phyloP scores from a whole-genome alignment of 2,797 vertebrate genomes.

The Pangasius larnaudii region DNA sequence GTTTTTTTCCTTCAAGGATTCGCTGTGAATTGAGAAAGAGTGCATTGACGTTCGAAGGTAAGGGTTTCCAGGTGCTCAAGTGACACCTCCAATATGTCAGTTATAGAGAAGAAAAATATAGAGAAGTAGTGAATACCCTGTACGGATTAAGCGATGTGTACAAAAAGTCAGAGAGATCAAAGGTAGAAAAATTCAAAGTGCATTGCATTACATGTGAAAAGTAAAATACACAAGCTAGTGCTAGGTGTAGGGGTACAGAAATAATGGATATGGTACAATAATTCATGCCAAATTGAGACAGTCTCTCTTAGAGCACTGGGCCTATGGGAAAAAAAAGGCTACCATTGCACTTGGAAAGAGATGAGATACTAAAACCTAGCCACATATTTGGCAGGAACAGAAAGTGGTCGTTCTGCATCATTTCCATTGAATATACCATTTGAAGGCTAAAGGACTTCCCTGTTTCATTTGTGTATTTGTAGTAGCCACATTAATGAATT shows the following conservation, averaged over 20 bases:
- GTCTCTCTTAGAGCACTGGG: not conserved
- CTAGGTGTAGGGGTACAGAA: not conserved
- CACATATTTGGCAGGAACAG: constrained; percentile 31
- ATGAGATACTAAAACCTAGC: constrained; percentile 30
- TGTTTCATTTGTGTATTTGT: constrained; percentile 36
- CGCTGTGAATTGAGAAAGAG: constrained; percentile 22
- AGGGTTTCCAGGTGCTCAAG: constrained; percentile 14
- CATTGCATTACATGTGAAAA: constrained; percentile 4
- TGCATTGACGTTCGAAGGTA: not conserved
- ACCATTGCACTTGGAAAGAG: constrained; percentile 25
- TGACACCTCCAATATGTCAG: constrained; percentile 14
- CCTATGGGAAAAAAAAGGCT: not conserved
- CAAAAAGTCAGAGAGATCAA: not conserved
- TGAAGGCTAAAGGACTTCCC: constrained; percentile 38
- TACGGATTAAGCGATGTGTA: not conserved
- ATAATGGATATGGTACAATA: constrained; percentile 7
- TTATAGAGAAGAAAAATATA: not conserved
- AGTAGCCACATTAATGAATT: constrained; percentile 38
- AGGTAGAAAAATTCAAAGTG: not conserved
- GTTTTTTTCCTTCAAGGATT: not conserved
- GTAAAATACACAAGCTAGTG: not conserved
- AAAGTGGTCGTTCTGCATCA: constrained; percentile 36
- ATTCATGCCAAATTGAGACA: not conserved
- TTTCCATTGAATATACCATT: constrained; percentile 38
- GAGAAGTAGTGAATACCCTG: not conserved